These are phyloP conservation scores for Lydus trimaculatus DNA, from an alignment of 2,888 invertebrate genomes.

Conservation along the genomic window DNA sequence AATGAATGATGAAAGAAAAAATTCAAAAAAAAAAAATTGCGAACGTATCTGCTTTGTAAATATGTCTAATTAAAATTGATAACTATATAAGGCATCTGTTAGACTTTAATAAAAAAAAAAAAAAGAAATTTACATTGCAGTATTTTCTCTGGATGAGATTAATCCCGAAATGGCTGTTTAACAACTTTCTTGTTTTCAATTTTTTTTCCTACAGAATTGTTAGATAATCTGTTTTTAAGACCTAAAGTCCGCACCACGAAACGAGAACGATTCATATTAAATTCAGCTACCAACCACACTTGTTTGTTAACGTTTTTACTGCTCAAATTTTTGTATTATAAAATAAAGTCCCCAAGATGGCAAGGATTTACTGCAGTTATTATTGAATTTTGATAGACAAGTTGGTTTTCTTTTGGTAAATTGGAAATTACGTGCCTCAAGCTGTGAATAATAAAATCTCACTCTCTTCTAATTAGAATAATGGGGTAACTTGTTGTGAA, in stretches of 20 bases:
- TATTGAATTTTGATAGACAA: neutral
- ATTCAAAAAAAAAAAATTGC: neutral
- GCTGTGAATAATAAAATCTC: too few relatives aligned
- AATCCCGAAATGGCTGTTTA: neutral
- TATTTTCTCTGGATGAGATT: neutral
- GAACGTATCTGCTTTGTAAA: neutral
- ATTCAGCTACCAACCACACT: neutral
- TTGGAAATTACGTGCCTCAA: too few relatives aligned
- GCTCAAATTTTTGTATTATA: too few relatives aligned
- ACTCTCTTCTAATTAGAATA: too few relatives aligned
- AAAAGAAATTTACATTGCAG: neutral
- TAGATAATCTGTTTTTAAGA: constrained; percentile 6
- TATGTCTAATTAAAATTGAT: constrained; percentile 5
- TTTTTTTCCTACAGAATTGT: neutral
- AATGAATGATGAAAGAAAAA: neutral
- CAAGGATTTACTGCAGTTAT: neutral
- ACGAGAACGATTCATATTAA: neutral
- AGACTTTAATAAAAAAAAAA: neutral
- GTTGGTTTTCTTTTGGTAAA: too few relatives aligned
- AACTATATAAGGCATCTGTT: neutral
- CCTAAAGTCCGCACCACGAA: neutral
- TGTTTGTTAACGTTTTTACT: neutral
- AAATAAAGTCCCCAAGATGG: too few relatives aligned
- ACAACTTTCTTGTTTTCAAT: neutral
- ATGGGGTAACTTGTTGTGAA: too few relatives aligned